Evolutionary conservation across 1,140 invertebrate species (phyloP).

Genomic region (Whitmania pigra): DNA sequence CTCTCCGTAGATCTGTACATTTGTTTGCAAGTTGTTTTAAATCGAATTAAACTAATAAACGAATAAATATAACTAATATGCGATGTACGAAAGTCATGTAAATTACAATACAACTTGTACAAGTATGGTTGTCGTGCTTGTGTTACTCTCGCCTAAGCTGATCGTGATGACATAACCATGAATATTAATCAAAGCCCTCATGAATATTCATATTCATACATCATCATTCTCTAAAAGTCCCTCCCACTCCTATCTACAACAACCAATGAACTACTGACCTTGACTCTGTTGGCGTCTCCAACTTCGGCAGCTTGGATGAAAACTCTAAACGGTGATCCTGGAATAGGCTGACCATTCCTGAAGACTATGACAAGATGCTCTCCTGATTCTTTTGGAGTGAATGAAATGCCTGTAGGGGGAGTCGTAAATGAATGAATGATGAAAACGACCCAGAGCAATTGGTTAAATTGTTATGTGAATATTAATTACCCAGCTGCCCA

Average conservation of each 20-base stretch:
- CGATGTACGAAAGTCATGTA: too few relatives aligned
- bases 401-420: slow-evolving; percentile 63
- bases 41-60: background rate
- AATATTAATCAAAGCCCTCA: too few relatives aligned
- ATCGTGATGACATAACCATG: too few relatives aligned
- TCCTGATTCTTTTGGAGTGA: slow-evolving; percentile 85
- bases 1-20: slow-evolving; percentile 46
- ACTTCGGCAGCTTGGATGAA: slow-evolving; percentile 73
- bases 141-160: too few relatives aligned
- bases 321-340: slow-evolving; percentile 92
- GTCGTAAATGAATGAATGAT: background rate
- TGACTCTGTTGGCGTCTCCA: slow-evolving; percentile 91
- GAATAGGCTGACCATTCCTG: slow-evolving; percentile 81
- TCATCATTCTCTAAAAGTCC: too few relatives aligned
- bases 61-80: background rate
- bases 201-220: too few relatives aligned
- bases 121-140: too few relatives aligned
- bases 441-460: background rate
- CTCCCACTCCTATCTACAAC: too few relatives aligned
- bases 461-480: background rate
- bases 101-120: too few relatives aligned
- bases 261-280: slow-evolving; percentile 47
- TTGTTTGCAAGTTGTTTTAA: background rate
- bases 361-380: slow-evolving; percentile 89
- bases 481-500: slow-evolving; percentile 55